Conservation (phyloP, 2,113 vertebrate species). For the Leptodactylus fuscus region DNA sequence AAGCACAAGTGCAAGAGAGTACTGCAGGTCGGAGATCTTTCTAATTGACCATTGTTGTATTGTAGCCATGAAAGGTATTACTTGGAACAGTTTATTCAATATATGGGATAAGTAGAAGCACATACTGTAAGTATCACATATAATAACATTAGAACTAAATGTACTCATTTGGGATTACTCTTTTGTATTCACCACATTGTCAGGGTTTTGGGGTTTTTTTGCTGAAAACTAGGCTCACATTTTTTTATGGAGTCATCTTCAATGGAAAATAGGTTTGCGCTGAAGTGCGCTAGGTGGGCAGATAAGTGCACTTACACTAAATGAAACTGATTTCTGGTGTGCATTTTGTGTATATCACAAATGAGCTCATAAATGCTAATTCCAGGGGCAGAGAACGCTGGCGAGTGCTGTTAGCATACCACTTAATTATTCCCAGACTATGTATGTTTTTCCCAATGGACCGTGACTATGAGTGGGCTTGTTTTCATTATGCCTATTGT, state of each 20-base stretch:
- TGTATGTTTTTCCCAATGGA: background rate
- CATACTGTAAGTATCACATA: background rate
- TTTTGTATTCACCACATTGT: background rate
- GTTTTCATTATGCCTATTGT: slow-evolving; percentile 4
- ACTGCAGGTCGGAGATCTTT: too few species aligned
- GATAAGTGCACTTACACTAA: slow-evolving; percentile 1
- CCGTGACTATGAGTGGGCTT: background rate
- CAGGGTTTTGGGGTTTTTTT: too few species aligned
- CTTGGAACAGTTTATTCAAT: too few species aligned
- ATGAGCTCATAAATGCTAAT: background rate
- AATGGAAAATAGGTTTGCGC: background rate
- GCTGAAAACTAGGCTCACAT: too few species aligned
- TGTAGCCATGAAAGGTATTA: too few species aligned
- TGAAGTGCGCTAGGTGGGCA: background rate
- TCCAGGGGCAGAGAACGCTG: background rate
- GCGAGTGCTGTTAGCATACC: background rate
- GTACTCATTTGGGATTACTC: background rate
- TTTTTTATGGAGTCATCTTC: background rate
- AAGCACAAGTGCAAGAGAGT: too few species aligned
- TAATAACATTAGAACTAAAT: background rate
- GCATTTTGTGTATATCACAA: background rate
- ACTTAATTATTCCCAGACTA: background rate
- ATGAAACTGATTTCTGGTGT: background rate
- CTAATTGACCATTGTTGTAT: too few species aligned
- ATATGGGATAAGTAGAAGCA: too few species aligned